Evolutionary conservation across 1,140 invertebrate species (phyloP).

Genomic region (Drosophila biarmipes): DNA sequence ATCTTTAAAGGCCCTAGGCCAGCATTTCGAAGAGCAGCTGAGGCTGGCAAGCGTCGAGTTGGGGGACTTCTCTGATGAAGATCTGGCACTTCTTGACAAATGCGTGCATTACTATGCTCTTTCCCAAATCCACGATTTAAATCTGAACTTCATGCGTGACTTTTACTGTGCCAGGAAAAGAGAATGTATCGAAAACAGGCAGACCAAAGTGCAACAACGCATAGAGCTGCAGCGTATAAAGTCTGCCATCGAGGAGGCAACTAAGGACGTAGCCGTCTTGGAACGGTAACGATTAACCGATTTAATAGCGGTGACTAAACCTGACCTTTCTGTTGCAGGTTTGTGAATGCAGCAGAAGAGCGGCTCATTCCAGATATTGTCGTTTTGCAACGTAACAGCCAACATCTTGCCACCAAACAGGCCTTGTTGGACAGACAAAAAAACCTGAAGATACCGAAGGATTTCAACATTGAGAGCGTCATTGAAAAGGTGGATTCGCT

Average conservation of each 20-base stretch:
- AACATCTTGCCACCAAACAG: constrained; percentile 17
- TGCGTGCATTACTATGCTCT: constrained; percentile 45
- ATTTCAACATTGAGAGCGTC: constrained; percentile 67
- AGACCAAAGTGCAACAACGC: constrained; percentile 29
- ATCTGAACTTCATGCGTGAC: constrained; percentile 55
- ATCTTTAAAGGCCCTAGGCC: constrained; percentile 32
- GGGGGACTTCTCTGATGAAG: constrained; percentile 65
- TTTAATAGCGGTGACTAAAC: neutral
- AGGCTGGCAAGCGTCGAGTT: constrained; percentile 59
- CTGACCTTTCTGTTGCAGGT: constrained; percentile 27
- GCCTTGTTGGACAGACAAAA: constrained; percentile 47
- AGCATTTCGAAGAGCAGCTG: constrained; percentile 57
- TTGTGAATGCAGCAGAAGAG: constrained; percentile 36
- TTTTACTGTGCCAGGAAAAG: constrained; percentile 54
- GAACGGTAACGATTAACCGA: constrained; percentile 42
- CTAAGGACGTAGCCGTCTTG: constrained; percentile 44
- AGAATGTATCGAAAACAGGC: constrained; percentile 61
- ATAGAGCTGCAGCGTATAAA: constrained; percentile 39
- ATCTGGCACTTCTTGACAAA: constrained; percentile 56
- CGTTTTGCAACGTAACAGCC: constrained; percentile 30
- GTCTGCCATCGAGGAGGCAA: constrained; percentile 10
- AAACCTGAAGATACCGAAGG: constrained; percentile 41
- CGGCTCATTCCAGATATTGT: constrained; percentile 43
- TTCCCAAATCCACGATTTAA: constrained; percentile 51
- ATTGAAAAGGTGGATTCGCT: constrained; percentile 62